Base-by-base conservation (phyloP, 2,113 vertebrate genomes). In the Oceanites oceanicus region DNA sequence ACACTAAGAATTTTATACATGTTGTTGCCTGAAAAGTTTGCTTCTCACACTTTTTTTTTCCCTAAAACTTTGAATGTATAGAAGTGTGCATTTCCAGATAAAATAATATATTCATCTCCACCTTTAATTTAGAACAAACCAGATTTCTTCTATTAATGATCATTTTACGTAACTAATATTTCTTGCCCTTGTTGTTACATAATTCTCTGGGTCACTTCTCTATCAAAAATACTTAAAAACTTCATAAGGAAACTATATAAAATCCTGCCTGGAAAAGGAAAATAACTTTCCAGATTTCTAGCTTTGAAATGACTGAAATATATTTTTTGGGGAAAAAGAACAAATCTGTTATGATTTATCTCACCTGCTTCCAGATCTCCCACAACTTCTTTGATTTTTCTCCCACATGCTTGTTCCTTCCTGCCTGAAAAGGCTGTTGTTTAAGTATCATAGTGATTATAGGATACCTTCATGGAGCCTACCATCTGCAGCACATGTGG, bases 241-340 rank as follows among this genome's bases (percentile, higher is more conserved):
- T 7, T 52, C 16, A 22, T 8, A 32, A 75, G 15, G 13, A 79
- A 71, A 12, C 14, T 45, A 19, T 25, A 58, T 27, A 80, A 67
- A 42, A 62, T 11, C 9, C 9, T 75, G 6, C 11, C 42, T 73
- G 18, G 53, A 58, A 75, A 75, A 63, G 13, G 42, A 76, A 73
- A 65, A 56, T 36, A 0, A n/a, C 13, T 59, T 23, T 7, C 2
- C 18, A 32, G 1, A 30, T 22, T 32, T 4, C 16, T 22, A 53
- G 38, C 32, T 62, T 88, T 84, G 25, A 63, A 75, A 79, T 25
- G 3, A 53, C 10, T 20, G 36, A 86, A 36, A 58, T 9, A 36
- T 9, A 15, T 34, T 20, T 44, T 59, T 14, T 7, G 7, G 47
- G 15, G 36, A 63, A 63, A 90, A 77, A 67, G 2, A 12, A 47